phyloP scores from a whole-genome alignment of 2,797 vertebrate species.

The Chrosomus eos region DNA sequence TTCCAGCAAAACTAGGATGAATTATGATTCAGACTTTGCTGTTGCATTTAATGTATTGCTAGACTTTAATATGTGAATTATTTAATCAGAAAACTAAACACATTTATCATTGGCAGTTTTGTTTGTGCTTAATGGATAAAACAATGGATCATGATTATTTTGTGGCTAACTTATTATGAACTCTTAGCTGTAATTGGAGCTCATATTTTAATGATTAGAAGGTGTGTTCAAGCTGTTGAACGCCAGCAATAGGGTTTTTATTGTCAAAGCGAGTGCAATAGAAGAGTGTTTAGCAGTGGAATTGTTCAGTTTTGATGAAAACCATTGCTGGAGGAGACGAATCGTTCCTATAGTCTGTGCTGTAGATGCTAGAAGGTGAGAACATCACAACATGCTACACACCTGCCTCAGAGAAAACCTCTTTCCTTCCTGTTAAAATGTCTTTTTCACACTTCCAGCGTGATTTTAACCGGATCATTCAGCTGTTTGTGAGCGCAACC shows the following conservation, averaged over 20 bases:
- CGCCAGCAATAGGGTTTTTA: neutral
- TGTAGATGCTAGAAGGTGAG: neutral
- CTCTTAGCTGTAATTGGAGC: neutral
- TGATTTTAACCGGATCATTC: neutral
- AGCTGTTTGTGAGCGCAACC: neutral
- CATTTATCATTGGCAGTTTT: no score
- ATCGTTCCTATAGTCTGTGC: neutral
- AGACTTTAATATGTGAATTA: no score
- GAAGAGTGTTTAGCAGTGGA: neutral
- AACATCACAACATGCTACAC: slow-evolving; percentile 10
- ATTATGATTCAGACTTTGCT: neutral
- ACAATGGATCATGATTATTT: neutral
- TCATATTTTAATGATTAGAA: neutral
- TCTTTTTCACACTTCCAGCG: neutral
- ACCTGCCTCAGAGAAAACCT: neutral
- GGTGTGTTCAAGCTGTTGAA: neutral
- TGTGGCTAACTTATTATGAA: neutral
- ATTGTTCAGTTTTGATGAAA: slow-evolving; percentile 23
- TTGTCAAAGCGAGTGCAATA: neutral
- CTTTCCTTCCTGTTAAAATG: slow-evolving; percentile 20
- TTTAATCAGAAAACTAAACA: no score
- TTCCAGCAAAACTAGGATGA: neutral
- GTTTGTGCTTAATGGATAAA: no score
- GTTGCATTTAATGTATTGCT: no score
- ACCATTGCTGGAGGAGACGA: neutral